These are phyloP conservation scores for Lipophrys pholis DNA, from an alignment of 2,113 vertebrate genomes.

Conservation along the genomic window DNA sequence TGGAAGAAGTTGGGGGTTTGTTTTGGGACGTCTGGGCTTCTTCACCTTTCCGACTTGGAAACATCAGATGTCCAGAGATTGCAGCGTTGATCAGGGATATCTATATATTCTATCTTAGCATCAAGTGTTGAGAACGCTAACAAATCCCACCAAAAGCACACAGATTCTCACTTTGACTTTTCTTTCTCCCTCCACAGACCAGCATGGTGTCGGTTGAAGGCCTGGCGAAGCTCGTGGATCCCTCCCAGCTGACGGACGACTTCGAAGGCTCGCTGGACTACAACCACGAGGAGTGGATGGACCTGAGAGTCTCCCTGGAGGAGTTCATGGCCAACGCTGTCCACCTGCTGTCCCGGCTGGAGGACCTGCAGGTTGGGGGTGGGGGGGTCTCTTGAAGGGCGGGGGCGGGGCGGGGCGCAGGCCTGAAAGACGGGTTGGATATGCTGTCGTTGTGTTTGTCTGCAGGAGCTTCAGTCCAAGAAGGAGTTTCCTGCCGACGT, in stretches of 20 bases:
- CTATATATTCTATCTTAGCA: too few species aligned
- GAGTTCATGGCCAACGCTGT: slow-evolving; percentile 95
- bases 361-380: slow-evolving; percentile 88
- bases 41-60: too few species aligned
- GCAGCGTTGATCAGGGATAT: too few species aligned
- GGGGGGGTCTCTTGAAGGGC: too few species aligned
- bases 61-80: too few species aligned
- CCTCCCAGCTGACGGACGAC: slow-evolving; percentile 96
- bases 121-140: too few species aligned
- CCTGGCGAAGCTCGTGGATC: slow-evolving; percentile 95
- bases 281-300: slow-evolving; percentile 98
- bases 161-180: too few species aligned
- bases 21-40: too few species aligned
- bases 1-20: too few species aligned
- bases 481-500: slow-evolving; percentile 98
- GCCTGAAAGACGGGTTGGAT: not conserved
- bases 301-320: slow-evolving; percentile 93
- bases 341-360: slow-evolving; percentile 93
- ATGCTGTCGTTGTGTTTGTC: slow-evolving; percentile 3
- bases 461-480: slow-evolving; percentile 92
- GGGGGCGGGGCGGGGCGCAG: not conserved
- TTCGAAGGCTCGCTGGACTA: slow-evolving; percentile 98
- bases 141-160: too few species aligned
- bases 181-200: slow-evolving; percentile 83
- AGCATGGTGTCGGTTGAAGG: slow-evolving; percentile 99